A percentile compares a stretch with the other conserved stretches of the same genome.
Evolutionary conservation across 2,888 invertebrate genomes (phyloP).

Genomic region (Sycophila texana): DNA sequence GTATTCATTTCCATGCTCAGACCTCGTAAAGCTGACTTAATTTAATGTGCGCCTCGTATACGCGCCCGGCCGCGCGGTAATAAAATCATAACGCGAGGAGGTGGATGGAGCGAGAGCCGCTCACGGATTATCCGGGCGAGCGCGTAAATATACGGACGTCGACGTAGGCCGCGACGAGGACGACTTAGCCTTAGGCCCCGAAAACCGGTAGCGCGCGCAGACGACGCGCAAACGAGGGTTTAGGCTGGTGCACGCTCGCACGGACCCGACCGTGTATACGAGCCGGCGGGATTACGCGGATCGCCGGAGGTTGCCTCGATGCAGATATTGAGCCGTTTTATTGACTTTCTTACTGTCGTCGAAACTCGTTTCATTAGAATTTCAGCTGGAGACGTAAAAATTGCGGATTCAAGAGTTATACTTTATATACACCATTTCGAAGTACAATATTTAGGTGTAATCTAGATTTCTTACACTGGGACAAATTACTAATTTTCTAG

Average conservation of each 20-base stretch:
- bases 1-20: slow-evolving; percentile 69
- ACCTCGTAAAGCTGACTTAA: slow-evolving; percentile 72
- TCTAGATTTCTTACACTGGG: too few species aligned
- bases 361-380: too few species aligned
- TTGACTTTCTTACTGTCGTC: neutral
- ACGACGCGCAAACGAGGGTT: neutral
- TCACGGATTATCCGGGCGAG: slow-evolving; percentile 50
- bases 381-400: too few species aligned
- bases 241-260: neutral
- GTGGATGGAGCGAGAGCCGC: slow-evolving; percentile 31
- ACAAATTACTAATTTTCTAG: too few species aligned
- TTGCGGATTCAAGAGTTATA: too few species aligned
- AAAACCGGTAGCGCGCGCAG: slow-evolving; percentile 6
- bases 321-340: slow-evolving; percentile 17
- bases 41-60: slow-evolving; percentile 64
- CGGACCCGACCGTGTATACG: neutral
- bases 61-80: slow-evolving; percentile 51
- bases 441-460: too few species aligned
- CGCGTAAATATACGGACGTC: slow-evolving; percentile 47
- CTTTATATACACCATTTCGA: too few species aligned
- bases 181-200: slow-evolving; percentile 31
- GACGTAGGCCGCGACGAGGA: neutral
- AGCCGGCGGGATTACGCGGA: neutral
- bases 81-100: slow-evolving; percentile 57
- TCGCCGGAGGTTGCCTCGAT: neutral